A percentile compares a stretch with the other conserved stretches of the same genome.
Conservation (phyloP, 1,140 invertebrate genomes). For the Megalopta genalis region DNA sequence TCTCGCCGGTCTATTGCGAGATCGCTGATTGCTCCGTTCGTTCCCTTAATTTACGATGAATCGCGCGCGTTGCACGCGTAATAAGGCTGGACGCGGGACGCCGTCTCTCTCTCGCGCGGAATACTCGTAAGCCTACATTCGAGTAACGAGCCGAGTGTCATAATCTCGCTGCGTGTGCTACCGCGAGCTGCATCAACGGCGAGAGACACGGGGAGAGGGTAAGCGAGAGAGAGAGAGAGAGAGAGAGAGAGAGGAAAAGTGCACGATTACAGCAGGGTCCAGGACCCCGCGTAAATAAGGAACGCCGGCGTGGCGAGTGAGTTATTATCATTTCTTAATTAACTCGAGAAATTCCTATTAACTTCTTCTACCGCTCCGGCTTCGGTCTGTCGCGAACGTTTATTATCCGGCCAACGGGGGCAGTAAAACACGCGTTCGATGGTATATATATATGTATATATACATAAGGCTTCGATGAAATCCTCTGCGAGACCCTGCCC, state of each 20-base stretch:
- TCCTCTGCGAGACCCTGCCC: not conserved
- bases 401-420: conserved; percentile 7
- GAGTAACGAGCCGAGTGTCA: conserved; percentile 51
- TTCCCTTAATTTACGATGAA: conserved; percentile 68
- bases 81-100: conserved; percentile 43
- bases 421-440: conserved; percentile 10
- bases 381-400: conserved; percentile 5
- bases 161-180: conserved; percentile 30
- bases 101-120: conserved; percentile 39
- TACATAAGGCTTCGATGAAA: conserved; percentile 17
- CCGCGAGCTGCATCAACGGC: too few species aligned
- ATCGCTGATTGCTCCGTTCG: conserved; percentile 69
- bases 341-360: conserved; percentile 42
- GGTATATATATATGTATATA: not conserved
- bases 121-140: conserved; percentile 38
- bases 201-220: too few species aligned
- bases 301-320: conserved; percentile 22
- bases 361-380: conserved; percentile 18
- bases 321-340: conserved; percentile 49
- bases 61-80: conserved; percentile 52
- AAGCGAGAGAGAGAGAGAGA: too few species aligned
- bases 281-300: conserved; percentile 1
- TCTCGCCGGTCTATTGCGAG: conserved; percentile 64
- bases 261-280: too few species aligned
- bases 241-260: too few species aligned